Evolutionary conservation across 2,113 vertebrate species (phyloP).

Genomic region (Dinomys branickii): DNA sequence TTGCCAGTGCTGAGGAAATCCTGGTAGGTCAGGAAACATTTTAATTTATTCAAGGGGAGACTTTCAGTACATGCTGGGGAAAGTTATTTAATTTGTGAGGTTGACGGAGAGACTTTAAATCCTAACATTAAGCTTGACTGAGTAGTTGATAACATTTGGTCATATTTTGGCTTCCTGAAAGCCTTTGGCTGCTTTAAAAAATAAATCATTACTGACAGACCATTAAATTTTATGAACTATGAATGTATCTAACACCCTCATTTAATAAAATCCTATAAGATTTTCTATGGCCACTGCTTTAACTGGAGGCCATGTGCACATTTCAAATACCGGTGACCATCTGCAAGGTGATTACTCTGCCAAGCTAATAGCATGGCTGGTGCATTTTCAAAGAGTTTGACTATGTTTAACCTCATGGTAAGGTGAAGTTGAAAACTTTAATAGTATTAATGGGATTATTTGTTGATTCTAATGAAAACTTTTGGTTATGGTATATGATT

Average conservation of each 20-base stretch:
- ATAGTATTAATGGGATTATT: not conserved
- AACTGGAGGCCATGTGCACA: constrained; percentile 61
- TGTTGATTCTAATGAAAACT: constrained; percentile 9
- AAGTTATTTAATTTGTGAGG: constrained; percentile 29
- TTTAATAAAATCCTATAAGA: constrained; percentile 68
- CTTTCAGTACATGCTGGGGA: not conserved
- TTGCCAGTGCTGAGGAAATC: not conserved
- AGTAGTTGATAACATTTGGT: constrained; percentile 61
- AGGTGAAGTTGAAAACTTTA: constrained; percentile 38
- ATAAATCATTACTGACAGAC: constrained; percentile 69
- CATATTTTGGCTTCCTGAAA: constrained; percentile 72
- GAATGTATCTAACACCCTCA: constrained; percentile 67
- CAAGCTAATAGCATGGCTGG: not conserved
- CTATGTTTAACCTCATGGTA: constrained; percentile 13
- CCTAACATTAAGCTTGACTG: constrained; percentile 48
- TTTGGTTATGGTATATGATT: not conserved
- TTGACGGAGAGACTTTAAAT: constrained; percentile 39
- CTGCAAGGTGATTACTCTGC: constrained; percentile 68
- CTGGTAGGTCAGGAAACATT: not conserved
- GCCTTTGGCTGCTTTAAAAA: constrained; percentile 72
- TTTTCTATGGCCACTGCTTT: constrained; percentile 73
- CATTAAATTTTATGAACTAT: constrained; percentile 80
- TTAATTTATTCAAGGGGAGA: constrained; percentile 21
- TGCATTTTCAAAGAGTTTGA: not conserved
- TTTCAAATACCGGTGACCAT: constrained; percentile 20